phyloP scores from a whole-genome alignment of 2,797 vertebrate genomes.

The Argyrosomus regius region DNA sequence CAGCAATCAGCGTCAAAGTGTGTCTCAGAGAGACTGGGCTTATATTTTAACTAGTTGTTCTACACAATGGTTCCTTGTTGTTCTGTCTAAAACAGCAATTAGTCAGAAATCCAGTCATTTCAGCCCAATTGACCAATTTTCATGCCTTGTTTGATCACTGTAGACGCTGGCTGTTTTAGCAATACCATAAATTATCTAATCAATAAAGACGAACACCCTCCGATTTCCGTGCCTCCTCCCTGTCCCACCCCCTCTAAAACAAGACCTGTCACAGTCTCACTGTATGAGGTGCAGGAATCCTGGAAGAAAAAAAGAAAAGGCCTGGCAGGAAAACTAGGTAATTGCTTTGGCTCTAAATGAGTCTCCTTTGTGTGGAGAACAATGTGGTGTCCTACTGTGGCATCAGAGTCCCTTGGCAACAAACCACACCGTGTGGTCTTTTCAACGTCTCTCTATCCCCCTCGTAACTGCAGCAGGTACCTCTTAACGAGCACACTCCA shows the following conservation, averaged over 20 bases:
- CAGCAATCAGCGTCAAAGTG: slow-evolving; percentile 9
- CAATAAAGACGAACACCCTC: slow-evolving; percentile 80
- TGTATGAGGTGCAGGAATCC: slow-evolving; percentile 75
- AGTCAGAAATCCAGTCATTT: slow-evolving; percentile 66
- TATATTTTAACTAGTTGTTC: slow-evolving; percentile 2
- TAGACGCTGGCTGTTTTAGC: slow-evolving; percentile 62
- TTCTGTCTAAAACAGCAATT: slow-evolving; percentile 41
- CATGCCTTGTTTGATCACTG: slow-evolving; percentile 78
- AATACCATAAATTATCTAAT: slow-evolving; percentile 81
- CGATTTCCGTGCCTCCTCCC: slow-evolving; percentile 71
- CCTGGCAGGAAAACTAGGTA: slow-evolving; percentile 74
- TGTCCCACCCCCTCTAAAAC: slow-evolving; percentile 64
- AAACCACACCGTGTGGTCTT: slow-evolving; percentile 79
- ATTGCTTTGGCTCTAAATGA: slow-evolving; percentile 82
- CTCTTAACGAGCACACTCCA: slow-evolving; percentile 79
- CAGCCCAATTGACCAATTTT: slow-evolving; percentile 74
- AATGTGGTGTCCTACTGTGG: slow-evolving; percentile 82
- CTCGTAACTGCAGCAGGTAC: slow-evolving; percentile 80
- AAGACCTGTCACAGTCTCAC: slow-evolving; percentile 72
- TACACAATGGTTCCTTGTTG: slow-evolving; percentile 1
- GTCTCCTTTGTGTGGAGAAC: slow-evolving; percentile 82
- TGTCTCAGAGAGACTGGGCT: slow-evolving; percentile 9
- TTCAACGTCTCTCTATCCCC: slow-evolving; percentile 63
- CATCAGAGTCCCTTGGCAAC: slow-evolving; percentile 80
- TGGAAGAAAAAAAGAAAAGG: slow-evolving; percentile 41